phyloP scores from a whole-genome alignment of 2,113 vertebrate species.

The Pyrgilauda ruficollis region DNA sequence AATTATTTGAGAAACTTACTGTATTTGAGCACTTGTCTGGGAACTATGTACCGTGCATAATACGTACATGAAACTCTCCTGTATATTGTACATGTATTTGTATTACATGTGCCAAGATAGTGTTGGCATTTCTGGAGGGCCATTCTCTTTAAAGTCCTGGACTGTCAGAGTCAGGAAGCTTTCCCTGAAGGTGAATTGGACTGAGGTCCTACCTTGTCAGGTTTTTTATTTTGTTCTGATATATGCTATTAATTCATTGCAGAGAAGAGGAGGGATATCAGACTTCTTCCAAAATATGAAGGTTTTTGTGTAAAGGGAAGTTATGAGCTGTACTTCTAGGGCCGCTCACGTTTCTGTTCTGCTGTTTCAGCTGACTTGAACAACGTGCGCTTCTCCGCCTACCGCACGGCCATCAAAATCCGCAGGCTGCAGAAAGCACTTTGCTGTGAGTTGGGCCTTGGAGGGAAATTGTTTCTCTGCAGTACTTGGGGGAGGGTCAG shows the following conservation, averaged over 20 bases:
- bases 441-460: conserved; percentile 84
- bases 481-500: not conserved
- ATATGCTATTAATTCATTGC: not conserved
- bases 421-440: conserved; percentile 93
- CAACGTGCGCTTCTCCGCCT: conserved; percentile 97
- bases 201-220: not conserved
- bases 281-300: not conserved
- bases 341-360: not conserved
- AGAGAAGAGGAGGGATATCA: not conserved
- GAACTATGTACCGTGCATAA: not conserved
- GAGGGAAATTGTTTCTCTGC: not conserved
- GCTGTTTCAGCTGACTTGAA: conserved; percentile 89
- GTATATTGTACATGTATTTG: too few relatives aligned
- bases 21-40: not conserved
- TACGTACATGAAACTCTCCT: not conserved
- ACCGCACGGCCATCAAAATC: conserved; percentile 98
- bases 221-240: not conserved
- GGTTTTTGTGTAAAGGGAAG: not conserved
- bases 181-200: not conserved
- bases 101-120: not conserved
- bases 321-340: not conserved
- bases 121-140: not conserved
- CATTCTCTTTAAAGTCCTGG: not conserved
- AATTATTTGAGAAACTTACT: not conserved
- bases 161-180: not conserved